Evolutionary conservation across 2,113 vertebrate species (phyloP), one percentile per base, ranked within the genome.

Genomic region (Tachysurus fulvidraco): DNA sequence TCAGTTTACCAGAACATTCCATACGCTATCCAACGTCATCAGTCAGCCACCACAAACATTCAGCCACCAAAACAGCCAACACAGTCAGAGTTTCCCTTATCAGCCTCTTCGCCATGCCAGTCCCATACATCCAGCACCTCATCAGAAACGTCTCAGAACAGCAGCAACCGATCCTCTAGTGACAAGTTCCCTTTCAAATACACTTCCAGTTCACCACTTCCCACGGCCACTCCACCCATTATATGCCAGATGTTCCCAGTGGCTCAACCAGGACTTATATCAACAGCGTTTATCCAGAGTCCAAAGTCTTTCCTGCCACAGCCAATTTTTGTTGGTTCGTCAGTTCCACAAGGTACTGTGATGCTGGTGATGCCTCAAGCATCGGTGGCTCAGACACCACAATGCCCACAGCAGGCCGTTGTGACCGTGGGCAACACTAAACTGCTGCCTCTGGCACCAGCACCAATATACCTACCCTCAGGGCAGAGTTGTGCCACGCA

Each of bases 211-310:
- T 90, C 95, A 50, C 93, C 96, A 2, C 89, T 94, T 85, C 93
- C 96, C 0, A 91, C 95, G 88, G 90, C 95, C 57, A 96, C 92
- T 81, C 91, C 96, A 78, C 96, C 96, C 0, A 95, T 99, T 91
- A 94, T 99, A 89, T 99, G 98, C 94, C 98, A 99, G 57, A 97
- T 99, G 97, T 95, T 99, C 92, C 97, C 98, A 3, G 89, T 98
- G 77, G 93, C 94, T 91, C 97, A 96, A 69, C 94, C 95, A 7
- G 92, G 96, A 80, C 91, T 97, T 91, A 93, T 99, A 73, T 94
- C 97, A 14, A 95, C 97, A 10, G 94, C 97, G 2, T 96, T 98
- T 71, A 93, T 98, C 90, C 97, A 96, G 81, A 90, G 96, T n/a
- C 85, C 93, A 73, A 89, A 96, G 55, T 95, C 92, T 79, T 60